Percentiles rank a stretch among this genome's conserved stretches.
Conservation (phyloP, 1,140 invertebrate genomes). For the Sesamia nonagrioides region DNA sequence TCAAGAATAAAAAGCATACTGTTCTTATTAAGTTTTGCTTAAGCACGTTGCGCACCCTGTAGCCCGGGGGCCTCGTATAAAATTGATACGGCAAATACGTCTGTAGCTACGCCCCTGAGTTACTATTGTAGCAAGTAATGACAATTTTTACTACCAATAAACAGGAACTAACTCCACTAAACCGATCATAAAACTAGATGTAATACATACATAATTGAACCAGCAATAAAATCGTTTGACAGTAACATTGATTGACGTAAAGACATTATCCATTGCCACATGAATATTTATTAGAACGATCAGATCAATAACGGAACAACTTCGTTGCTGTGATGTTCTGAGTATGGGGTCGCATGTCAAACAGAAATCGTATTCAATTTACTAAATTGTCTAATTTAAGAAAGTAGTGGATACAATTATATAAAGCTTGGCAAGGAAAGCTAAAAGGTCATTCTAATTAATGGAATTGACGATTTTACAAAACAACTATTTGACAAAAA, state of each 20-base stretch:
- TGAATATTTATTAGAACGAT: constrained; percentile 45
- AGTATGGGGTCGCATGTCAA: constrained; percentile 16
- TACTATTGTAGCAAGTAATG: neutral
- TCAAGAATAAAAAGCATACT: too few relatives aligned
- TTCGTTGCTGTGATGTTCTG: constrained; percentile 7
- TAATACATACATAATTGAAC: constrained; percentile 7
- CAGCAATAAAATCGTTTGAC: constrained; percentile 1
- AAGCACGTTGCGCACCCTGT: too few relatives aligned
- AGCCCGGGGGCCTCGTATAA: too few relatives aligned
- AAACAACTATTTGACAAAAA: too few relatives aligned
- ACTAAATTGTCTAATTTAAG: neutral
- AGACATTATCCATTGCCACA: constrained; percentile 37
- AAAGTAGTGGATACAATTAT: too few relatives aligned
- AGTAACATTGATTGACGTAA: constrained; percentile 37
- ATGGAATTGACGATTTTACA: too few relatives aligned
- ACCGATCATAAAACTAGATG: neutral
- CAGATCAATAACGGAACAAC: constrained; percentile 45
- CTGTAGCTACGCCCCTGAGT: too few relatives aligned
- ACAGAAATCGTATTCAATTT: neutral
- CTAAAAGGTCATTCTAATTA: too few relatives aligned
- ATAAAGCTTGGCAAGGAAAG: too few relatives aligned
- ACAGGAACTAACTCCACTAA: neutral
- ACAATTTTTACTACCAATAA: neutral
- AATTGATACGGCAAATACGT: too few relatives aligned
- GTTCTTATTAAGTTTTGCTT: too few relatives aligned